Conservation (phyloP, 2,113 vertebrate genomes). For the Xiphophorus couchianus region DNA sequence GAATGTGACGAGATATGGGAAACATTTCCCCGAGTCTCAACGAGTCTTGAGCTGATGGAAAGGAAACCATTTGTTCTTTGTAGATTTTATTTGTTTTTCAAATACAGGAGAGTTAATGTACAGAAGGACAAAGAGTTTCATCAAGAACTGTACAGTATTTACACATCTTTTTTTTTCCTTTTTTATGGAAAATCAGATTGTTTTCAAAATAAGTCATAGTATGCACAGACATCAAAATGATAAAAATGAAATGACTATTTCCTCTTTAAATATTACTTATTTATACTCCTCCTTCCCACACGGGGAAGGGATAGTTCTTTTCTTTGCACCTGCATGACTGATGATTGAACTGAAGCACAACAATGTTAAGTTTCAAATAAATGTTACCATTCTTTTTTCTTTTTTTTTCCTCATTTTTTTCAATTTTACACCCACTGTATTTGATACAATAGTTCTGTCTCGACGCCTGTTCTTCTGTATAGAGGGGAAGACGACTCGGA, state of each 20-base stretch:
- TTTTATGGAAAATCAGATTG: constrained; percentile 84
- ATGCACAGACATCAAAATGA: constrained; percentile 84
- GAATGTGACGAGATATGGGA: too few species aligned
- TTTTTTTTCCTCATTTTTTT: constrained; percentile 16
- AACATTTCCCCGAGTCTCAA: too few species aligned
- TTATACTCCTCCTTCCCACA: constrained; percentile 77
- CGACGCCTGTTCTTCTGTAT: constrained; percentile 63
- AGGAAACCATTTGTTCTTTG: constrained; percentile 71
- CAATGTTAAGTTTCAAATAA: constrained; percentile 80
- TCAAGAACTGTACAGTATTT: constrained; percentile 88
- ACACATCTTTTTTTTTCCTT: constrained; percentile 75
- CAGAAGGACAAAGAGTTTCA: constrained; percentile 83
- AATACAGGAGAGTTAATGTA: constrained; percentile 87
- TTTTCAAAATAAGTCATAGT: constrained; percentile 86
- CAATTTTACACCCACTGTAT: constrained; percentile 74
- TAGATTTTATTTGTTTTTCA: constrained; percentile 86
- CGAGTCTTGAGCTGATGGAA: not conserved
- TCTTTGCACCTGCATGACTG: constrained; percentile 77
- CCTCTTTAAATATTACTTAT: constrained; percentile 85
- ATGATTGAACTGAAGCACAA: constrained; percentile 82
- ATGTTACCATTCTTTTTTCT: constrained; percentile 51
- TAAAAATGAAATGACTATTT: constrained; percentile 83
- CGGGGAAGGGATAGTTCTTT: constrained; percentile 77
- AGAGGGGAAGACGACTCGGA: constrained; percentile 78
- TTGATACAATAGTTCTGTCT: constrained; percentile 65